Conservation (phyloP, 2,797 vertebrate genomes). For the Acanthis flammea region DNA sequence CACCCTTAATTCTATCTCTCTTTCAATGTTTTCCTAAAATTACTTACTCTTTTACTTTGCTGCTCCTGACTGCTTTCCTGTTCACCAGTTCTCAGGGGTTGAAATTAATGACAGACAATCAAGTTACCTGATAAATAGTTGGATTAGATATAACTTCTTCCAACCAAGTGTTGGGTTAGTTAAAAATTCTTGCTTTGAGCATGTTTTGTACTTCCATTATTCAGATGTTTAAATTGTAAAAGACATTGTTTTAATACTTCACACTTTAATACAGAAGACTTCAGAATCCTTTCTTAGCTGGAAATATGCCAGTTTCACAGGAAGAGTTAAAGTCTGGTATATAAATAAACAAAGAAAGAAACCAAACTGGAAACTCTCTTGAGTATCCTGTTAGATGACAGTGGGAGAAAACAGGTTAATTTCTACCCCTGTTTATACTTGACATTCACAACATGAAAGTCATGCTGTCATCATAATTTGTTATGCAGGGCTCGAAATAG, state of each 20-base stretch:
- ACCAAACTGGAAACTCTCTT: not conserved
- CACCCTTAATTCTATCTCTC: slow-evolving; percentile 73
- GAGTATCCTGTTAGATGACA: slow-evolving; percentile 38
- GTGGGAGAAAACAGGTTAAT: slow-evolving; percentile 72
- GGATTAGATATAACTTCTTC: slow-evolving; percentile 25
- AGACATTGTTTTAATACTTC: slow-evolving; percentile 27
- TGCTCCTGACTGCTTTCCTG: slow-evolving; percentile 78
- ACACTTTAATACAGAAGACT: not conserved
- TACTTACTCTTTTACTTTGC: slow-evolving; percentile 84
- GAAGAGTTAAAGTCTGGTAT: slow-evolving; percentile 27
- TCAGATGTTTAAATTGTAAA: slow-evolving; percentile 27
- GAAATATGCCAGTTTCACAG: slow-evolving; percentile 27
- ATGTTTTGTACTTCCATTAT: not conserved
- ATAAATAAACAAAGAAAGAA: not conserved
- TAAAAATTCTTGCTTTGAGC: slow-evolving; percentile 8
- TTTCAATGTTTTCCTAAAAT: slow-evolving; percentile 83
- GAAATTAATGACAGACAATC: slow-evolving; percentile 72
- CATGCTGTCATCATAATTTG: slow-evolving; percentile 65
- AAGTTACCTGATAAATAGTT: slow-evolving; percentile 49
- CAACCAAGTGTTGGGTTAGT: slow-evolving; percentile 22
- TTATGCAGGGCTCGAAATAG: slow-evolving; percentile 74
- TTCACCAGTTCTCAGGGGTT: slow-evolving; percentile 76
- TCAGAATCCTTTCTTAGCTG: slow-evolving; percentile 41
- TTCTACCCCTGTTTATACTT: slow-evolving; percentile 78
- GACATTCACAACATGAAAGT: slow-evolving; percentile 62